phyloP scores from a whole-genome alignment of 1,140 invertebrate genomes.

The Galleria mellonella region DNA sequence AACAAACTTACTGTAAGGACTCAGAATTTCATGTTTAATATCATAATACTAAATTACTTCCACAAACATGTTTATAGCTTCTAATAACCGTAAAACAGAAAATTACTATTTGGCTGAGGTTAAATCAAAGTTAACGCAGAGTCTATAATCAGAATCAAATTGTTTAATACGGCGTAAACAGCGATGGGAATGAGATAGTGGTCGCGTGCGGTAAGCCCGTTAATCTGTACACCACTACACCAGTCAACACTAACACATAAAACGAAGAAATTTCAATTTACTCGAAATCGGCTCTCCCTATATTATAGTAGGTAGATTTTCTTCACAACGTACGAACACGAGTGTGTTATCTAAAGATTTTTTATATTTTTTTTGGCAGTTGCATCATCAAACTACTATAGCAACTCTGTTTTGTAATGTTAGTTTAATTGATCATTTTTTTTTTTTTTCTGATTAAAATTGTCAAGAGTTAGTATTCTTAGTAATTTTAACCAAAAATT shows the following conservation, averaged over 20 bases:
- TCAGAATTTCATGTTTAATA: not conserved
- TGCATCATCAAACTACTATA: no score
- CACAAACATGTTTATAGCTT: conserved; percentile 4
- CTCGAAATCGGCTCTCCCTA: conserved; percentile 20
- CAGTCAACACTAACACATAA: conserved; percentile 32
- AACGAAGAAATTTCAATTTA: conserved; percentile 67
- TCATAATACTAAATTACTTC: not conserved
- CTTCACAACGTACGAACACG: no score
- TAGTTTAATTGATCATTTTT: no score
- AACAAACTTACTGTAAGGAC: no score
- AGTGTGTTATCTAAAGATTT: no score
- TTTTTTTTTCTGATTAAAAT: no score
- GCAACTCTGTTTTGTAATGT: no score
- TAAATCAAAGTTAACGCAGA: conserved; percentile 18
- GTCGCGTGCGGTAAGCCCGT: conserved; percentile 49
- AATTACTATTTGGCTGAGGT: conserved; percentile 1
- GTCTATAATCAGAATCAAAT: conserved; percentile 63
- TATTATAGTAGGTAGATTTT: no score
- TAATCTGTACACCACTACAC: conserved; percentile 45
- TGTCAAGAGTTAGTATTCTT: no score
- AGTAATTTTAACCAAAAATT: no score
- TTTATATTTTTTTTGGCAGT: no score
- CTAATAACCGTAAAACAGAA: conserved; percentile 7
- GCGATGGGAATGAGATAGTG: conserved; percentile 53
- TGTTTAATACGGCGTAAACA: conserved; percentile 62